phyloP scores from a whole-genome alignment of 2,113 vertebrate species.

The Burhinus bistriatus region DNA sequence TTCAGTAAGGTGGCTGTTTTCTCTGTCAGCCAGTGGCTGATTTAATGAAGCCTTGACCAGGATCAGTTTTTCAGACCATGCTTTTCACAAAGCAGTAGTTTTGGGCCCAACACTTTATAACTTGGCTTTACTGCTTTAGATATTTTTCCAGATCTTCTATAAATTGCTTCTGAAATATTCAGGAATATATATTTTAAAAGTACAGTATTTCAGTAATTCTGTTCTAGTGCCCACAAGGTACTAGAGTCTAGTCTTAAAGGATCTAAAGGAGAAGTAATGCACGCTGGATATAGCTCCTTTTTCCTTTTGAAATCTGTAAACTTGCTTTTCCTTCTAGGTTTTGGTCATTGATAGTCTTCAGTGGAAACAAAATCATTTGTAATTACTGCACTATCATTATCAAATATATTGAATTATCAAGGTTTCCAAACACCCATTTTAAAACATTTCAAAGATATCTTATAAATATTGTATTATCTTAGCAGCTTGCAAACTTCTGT shows the following conservation, averaged over 20 bases:
- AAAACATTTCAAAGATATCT: not conserved
- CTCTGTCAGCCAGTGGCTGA: not conserved
- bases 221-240: not conserved
- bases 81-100: not conserved
- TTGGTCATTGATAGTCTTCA: not conserved
- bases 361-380: not conserved
- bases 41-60: not conserved
- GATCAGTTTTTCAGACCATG: not conserved
- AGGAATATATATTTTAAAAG: not conserved
- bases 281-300: not conserved
- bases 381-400: not conserved
- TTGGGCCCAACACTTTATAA: not conserved
- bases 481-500: slow-evolving; percentile 1
- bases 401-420: not conserved
- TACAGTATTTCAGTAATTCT: not conserved
- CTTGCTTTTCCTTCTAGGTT: not conserved
- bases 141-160: not conserved
- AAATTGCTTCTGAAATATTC: not conserved
- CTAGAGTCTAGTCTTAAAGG: not conserved
- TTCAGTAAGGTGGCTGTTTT: not conserved
- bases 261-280: not conserved
- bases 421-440: not conserved
- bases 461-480: not conserved
- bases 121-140: not conserved
- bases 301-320: not conserved